Evolutionary conservation across 2,113 vertebrate genomes (phyloP).

Genomic region (Protobothrops mucrosquamatus): DNA sequence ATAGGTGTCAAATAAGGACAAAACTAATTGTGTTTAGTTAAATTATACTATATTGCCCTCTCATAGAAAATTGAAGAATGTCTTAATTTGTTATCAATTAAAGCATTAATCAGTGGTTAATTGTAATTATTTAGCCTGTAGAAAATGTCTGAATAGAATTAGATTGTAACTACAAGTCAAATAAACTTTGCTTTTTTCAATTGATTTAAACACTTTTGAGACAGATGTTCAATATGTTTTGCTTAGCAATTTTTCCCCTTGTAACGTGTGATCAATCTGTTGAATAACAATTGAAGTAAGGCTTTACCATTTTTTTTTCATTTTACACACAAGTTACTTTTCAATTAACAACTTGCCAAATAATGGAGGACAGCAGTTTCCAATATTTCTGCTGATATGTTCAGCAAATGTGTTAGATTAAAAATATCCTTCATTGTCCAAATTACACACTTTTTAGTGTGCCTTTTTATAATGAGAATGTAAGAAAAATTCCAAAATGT

Average conservation of each 20-base stretch:
- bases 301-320: constrained; percentile 34
- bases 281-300: constrained; percentile 64
- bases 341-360: constrained; percentile 55
- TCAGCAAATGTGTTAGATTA: constrained; percentile 33
- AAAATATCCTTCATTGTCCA: constrained; percentile 14
- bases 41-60: constrained; percentile 38
- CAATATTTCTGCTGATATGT: constrained; percentile 29
- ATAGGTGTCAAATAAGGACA: not conserved
- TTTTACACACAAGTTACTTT: constrained; percentile 43
- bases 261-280: constrained; percentile 46
- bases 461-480: constrained; percentile 12
- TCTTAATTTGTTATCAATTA: constrained; percentile 63
- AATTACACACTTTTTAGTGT: not conserved
- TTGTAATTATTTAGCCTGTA: constrained; percentile 71
- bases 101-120: constrained; percentile 72
- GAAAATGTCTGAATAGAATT: constrained; percentile 71
- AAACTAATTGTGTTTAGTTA: constrained; percentile 14
- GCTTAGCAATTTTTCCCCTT: constrained; percentile 50
- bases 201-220: constrained; percentile 73
- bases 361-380: constrained; percentile 39
- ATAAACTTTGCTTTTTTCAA: constrained; percentile 71
- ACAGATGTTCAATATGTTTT: constrained; percentile 72
- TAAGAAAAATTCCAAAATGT: not conserved
- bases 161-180: constrained; percentile 70
- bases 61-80: constrained; percentile 53